Percentiles rank a stretch among this genome's conserved stretches.
Conservation (phyloP, 2,113 vertebrate genomes). For the Hemicordylus capensis region DNA sequence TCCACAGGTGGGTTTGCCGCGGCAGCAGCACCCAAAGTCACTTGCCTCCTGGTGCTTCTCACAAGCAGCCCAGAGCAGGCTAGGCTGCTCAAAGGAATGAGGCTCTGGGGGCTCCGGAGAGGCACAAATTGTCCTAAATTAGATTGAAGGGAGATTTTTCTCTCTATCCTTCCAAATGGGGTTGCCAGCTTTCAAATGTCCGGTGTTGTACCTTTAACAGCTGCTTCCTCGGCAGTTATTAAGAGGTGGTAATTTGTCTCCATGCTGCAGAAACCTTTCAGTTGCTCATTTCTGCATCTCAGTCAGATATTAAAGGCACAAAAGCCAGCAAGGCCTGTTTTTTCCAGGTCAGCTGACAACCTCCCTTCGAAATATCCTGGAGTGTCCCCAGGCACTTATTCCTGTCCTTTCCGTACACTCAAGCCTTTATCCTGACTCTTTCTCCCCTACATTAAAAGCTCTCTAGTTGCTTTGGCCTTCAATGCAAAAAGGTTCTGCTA, state of each 20-base stretch:
- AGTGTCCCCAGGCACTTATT: neutral
- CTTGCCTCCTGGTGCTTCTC: too few relatives aligned
- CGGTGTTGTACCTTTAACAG: neutral
- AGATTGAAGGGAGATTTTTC: neutral
- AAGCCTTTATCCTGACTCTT: neutral
- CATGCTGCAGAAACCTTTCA: neutral
- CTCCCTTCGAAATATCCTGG: neutral
- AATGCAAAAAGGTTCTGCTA: too few relatives aligned
- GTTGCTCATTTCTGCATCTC: neutral
- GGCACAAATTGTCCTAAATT: neutral
- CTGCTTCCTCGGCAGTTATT: neutral
- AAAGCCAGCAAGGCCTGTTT: neutral
- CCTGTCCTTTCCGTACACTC: neutral
- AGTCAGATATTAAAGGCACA: neutral
- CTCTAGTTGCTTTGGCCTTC: neutral
- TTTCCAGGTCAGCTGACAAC: neutral
- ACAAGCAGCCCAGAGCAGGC: neutral
- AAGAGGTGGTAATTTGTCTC: neutral
- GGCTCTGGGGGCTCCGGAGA: neutral
- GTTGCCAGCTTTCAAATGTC: neutral
- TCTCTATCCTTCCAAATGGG: neutral
- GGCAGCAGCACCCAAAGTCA: too few relatives aligned
- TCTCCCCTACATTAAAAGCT: neutral
- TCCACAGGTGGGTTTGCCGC: too few relatives aligned
- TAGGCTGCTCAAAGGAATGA: too few relatives aligned